Conservation (phyloP, 2,888 invertebrate species). For the Lacanobia oleracea region DNA sequence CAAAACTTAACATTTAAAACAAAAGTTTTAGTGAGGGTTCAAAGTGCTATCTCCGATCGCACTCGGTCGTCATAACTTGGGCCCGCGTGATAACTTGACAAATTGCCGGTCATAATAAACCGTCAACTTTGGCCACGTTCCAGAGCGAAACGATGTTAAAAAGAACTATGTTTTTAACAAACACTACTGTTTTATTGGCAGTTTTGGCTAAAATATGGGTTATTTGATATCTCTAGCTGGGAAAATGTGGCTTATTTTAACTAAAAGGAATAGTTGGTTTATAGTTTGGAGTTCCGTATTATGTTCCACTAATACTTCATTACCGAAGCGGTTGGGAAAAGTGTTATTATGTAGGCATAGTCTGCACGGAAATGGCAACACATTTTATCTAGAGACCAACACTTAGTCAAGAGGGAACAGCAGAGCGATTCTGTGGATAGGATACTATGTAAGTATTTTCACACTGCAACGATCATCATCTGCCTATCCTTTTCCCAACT, state of each 20-base stretch:
- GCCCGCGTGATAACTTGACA: conserved; percentile 53
- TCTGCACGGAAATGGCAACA: too few relatives aligned
- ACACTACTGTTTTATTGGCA: conserved; percentile 38
- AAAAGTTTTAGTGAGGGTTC: conserved; percentile 54
- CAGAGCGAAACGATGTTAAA: conserved; percentile 34
- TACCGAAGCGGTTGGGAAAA: too few relatives aligned
- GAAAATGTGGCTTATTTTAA: conserved; percentile 5
- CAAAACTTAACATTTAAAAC: conserved; percentile 48
- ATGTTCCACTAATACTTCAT: too few relatives aligned
- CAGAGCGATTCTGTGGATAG: too few relatives aligned
- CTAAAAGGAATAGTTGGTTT: background rate
- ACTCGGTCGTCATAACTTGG: conserved; percentile 49
- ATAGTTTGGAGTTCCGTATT: background rate
- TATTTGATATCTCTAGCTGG: conserved; percentile 1
- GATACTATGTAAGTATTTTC: too few relatives aligned
- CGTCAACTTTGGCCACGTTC: conserved; percentile 45
- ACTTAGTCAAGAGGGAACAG: too few relatives aligned
- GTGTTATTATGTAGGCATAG: too few relatives aligned
- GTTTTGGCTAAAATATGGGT: conserved; percentile 6
- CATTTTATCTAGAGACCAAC: too few relatives aligned
- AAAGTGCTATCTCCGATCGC: conserved; percentile 47
- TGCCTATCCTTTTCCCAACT: too few relatives aligned
- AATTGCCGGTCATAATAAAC: conserved; percentile 46
- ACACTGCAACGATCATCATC: too few relatives aligned
- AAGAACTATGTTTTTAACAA: conserved; percentile 39